Base-by-base conservation (phyloP, 1,140 invertebrate species). In the Varroa destructor region DNA sequence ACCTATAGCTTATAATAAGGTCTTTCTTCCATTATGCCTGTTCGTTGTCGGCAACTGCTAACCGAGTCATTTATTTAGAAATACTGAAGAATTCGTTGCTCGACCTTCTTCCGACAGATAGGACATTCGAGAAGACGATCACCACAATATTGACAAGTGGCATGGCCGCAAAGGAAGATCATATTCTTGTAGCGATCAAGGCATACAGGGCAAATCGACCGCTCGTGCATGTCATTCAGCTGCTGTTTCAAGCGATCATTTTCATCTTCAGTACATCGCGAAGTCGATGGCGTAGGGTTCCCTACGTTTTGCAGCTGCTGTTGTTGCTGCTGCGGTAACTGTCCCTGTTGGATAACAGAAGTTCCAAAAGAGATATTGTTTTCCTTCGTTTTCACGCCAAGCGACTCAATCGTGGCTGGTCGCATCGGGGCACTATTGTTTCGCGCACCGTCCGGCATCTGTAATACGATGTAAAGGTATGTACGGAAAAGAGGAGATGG, bases 121-220 rank as follows among this genome's bases (percentile, higher is more conserved):
- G 94, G 94, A 80, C 94, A 97, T 76, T 95, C 93, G 71, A 87
- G 87, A 86, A 97, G 95, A 74, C 91, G 86, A 83, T 97, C 93
- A 12, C 94, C 93, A 81, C 94, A 97, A 88, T 94, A 91, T 82
- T 98, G 93, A 80, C 94, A 98, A 43, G 92, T 90, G 71, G 93
- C 93, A 81, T 98, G 94, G 6, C 94, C 94, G 81, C 94, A 97
- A 3, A 97, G 84, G 82, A 97, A 97, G 75, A 97, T 94, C 91
- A 98, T 96, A 80, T 97, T 98, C 82, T 95, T 96, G 76, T 96
- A 83, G 40, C 93, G 86, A 82, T 98, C 94, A 83, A 97, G 84
- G 81, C 94, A 98, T 61, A 97, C 92, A 2, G 94, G 94, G 78
- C 94, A 98, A 87, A 94, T 94, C 1, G 93, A 97, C 91, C 96